Percentiles rank a stretch among this genome's conserved stretches.
Evolutionary conservation across 2,797 vertebrate species (phyloP).

Genomic region (Acropternis orthonyx): DNA sequence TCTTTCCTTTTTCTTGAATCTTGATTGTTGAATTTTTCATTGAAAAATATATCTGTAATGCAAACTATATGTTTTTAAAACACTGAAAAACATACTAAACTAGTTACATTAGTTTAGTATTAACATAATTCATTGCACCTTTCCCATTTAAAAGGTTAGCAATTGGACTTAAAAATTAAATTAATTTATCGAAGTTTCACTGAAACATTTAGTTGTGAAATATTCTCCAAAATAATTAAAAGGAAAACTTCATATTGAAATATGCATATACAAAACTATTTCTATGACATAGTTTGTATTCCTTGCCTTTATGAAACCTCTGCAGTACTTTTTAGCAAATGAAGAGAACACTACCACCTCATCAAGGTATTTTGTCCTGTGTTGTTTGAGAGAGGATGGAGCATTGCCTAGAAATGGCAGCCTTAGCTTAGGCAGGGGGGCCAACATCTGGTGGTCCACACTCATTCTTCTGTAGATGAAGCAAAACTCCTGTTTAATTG

Average conservation of each 20-base stretch:
- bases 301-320: neutral
- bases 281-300: neutral
- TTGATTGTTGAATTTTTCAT: neutral
- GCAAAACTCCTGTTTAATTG: neutral
- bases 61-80: neutral
- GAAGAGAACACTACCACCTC: neutral
- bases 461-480: neutral
- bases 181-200: neutral
- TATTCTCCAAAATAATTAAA: neutral
- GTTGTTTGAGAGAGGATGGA: neutral
- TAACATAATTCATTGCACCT: neutral
- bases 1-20: neutral
- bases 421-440: neutral
- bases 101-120: neutral
- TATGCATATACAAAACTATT: accelerated
- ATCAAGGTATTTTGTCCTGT: neutral
- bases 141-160: neutral
- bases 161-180: neutral
- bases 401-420: neutral
- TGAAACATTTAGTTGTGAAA: neutral
- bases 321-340: neutral
- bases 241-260: neutral
- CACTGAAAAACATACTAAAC: neutral
- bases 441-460: neutral
- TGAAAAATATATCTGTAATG: neutral